Conservation (phyloP, 37 sponge, comb jelly and placozoan species). For the Chondrilla cf. caribensis region DNA sequence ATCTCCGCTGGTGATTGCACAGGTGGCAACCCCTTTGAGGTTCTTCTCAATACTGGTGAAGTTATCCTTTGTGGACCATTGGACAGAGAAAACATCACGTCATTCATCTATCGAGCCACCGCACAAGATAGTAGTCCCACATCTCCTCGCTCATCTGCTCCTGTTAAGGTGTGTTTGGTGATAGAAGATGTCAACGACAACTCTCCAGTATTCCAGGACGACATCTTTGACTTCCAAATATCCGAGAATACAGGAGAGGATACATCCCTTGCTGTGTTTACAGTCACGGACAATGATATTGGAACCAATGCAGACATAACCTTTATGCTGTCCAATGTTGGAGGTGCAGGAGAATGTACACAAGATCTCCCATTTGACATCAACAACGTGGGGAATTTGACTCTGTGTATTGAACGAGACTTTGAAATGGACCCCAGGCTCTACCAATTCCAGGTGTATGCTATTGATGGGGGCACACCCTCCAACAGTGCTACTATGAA, state of each 20-base stretch:
- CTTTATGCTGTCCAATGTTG: background rate
- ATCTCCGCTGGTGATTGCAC: conserved; percentile 9
- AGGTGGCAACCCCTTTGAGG: conserved; percentile 7
- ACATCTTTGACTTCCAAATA: conserved; percentile 30
- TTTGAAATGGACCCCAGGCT: background rate
- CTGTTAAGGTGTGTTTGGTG: conserved; percentile 28
- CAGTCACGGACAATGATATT: conserved; percentile 45
- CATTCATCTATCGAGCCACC: conserved; percentile 34
- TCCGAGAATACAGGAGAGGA: conserved; percentile 30
- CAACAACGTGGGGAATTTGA: background rate
- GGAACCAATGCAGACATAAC: conserved; percentile 37
- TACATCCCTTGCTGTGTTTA: conserved; percentile 8
- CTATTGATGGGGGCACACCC: conserved; percentile 17
- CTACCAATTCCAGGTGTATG: background rate
- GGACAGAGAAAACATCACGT: conserved; percentile 41
- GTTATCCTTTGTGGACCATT: conserved; percentile 40
- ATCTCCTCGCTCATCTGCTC: conserved; percentile 21
- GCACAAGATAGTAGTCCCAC: conserved; percentile 38
- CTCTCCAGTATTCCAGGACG: conserved; percentile 44
- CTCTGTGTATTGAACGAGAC: conserved; percentile 11
- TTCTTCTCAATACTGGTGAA: conserved; percentile 40
- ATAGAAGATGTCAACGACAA: conserved; percentile 83
- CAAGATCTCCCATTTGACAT: conserved; percentile 17
- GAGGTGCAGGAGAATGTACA: background rate
- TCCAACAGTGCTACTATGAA: background rate